Evolutionary conservation across 2,888 invertebrate genomes (phyloP), one percentile per base, ranked within the genome.

Genomic region (Dolichomitus sp.): DNA sequence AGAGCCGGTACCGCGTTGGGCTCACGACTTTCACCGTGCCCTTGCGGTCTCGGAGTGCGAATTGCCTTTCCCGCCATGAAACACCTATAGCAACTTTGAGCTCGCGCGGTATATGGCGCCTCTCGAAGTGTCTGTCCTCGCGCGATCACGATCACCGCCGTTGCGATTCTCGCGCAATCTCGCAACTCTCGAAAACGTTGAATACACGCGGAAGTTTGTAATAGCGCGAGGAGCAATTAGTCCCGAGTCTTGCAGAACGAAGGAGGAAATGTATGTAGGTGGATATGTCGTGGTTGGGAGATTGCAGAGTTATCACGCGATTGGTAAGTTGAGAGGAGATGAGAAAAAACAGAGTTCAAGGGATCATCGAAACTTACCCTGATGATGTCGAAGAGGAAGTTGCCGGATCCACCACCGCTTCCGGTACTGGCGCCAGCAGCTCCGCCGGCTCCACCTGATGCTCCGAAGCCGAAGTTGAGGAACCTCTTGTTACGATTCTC

Each of bases 341-440:
- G 33, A 0, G 30, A 33, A 33, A 2, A 37, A 33, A 7, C 19
- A 37, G 17, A 4, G 4, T 69, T 48, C 27, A 5, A 19, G 11
- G 11, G 19, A n/a, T 6, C 19, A 27, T 78, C 45, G 40, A 40
- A 83, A 95, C 97, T 97, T 95, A 98, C 98, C 95, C 98, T 95
- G 94, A 98, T 97, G 93, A 97, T 96, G 94, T 98, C 98, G 94
- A 98, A 97, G 88, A 98, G 95, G 95, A 98, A 97, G 95, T 98
- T 98, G 84, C 98, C 98, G 69, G 97, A 97, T 75, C 97, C 97
- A 86, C 96, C 97, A 12, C 94, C 94, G 84, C 94, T 92, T 52
- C 93, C 93, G 14, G 61, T 19, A 48, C 91, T 92, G n/a, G 93
- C 93, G 23, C 90, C 90, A 66, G 90, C 88, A 59, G 92, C 92